Evolutionary conservation across 1,140 invertebrate species (phyloP).

Genomic region (Brachionus asplanchnoidis): DNA sequence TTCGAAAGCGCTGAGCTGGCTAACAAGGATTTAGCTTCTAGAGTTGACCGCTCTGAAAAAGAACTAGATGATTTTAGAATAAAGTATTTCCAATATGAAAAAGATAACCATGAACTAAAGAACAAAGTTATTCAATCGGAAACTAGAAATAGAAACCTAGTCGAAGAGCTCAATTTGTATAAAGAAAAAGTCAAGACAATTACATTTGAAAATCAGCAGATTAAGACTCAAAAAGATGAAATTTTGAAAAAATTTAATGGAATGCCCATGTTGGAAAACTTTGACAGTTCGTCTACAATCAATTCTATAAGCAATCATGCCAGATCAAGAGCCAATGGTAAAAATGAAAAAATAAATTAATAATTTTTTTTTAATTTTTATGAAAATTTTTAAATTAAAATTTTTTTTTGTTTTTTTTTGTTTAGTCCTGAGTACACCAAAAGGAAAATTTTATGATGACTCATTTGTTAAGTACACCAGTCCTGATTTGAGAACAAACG

Average conservation of each 20-base stretch:
- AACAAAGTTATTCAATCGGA: constrained; percentile 20
- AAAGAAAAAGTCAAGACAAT: constrained; percentile 40
- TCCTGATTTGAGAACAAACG: not conserved
- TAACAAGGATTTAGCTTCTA: not conserved
- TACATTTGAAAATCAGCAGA: constrained; percentile 33
- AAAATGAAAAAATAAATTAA: not conserved
- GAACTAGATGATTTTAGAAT: not conserved
- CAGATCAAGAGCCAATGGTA: constrained; percentile 8
- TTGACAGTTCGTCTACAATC: not conserved
- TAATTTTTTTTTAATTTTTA: not conserved
- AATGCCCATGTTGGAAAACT: constrained; percentile 16
- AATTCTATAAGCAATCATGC: not conserved
- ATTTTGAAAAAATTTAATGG: constrained; percentile 14
- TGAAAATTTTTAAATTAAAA: not conserved
- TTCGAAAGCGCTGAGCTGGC: constrained; percentile 14
- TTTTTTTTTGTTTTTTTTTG: not conserved
- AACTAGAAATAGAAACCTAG: not conserved
- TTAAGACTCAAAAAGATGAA: constrained; percentile 37
- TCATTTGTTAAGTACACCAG: constrained; percentile 35
- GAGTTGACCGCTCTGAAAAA: not conserved
- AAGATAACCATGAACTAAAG: constrained; percentile 4
- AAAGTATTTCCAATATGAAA: not conserved
- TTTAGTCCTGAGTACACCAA: constrained; percentile 30
- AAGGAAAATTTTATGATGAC: constrained; percentile 29
- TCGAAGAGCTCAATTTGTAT: constrained; percentile 34